These are phyloP conservation scores for Ciona savignyi DNA, from an alignment of 23 tunicate genomes.

Conservation along the genomic window DNA sequence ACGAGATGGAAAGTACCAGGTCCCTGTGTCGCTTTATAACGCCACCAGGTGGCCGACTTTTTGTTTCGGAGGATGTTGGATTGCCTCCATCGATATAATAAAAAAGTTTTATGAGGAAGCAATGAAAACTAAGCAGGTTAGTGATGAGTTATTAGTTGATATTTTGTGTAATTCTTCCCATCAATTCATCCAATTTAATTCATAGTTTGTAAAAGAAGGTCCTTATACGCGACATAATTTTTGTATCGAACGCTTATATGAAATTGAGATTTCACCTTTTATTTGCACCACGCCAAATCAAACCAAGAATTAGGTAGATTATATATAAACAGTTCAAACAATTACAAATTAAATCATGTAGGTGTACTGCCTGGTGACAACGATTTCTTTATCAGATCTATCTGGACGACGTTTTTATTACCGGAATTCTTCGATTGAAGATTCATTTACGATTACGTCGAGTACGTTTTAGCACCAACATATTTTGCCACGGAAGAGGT, in stretches of 20 bases:
- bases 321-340: no score
- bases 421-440: neutral
- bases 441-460: neutral
- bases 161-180: no score
- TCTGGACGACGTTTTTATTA: neutral
- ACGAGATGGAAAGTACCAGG: neutral
- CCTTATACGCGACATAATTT: no score
- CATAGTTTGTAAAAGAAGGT: no score
- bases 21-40: neutral
- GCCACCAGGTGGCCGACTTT: slow-evolving; percentile 2
- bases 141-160: no score
- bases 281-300: no score
- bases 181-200: no score
- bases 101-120: neutral
- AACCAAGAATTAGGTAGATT: no score
- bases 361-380: no score
- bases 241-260: no score
- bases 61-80: neutral
- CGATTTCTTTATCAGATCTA: neutral
- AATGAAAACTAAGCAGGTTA: neutral
- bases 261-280: no score
- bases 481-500: neutral
- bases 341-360: no score
- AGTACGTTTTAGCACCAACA: neutral
- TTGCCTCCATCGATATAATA: neutral